These are phyloP conservation scores for Drosophila sucinea DNA, from an alignment of 1,140 invertebrate species.

Conservation along the genomic window DNA sequence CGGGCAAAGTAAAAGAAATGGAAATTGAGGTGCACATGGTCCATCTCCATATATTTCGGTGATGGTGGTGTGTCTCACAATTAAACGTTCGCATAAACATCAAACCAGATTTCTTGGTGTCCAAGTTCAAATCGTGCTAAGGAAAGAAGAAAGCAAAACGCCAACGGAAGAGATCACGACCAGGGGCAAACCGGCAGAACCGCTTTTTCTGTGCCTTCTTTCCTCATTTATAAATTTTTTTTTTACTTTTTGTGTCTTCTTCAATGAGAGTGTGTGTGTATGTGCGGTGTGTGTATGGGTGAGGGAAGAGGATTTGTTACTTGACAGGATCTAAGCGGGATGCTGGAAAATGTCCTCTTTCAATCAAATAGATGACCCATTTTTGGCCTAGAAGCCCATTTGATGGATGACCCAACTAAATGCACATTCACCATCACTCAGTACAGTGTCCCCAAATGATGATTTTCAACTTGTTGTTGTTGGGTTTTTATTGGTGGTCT, in stretches of 20 bases:
- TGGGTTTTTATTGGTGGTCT: slow-evolving; percentile 21
- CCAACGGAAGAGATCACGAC: slow-evolving; percentile 62
- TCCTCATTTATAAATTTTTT: slow-evolving; percentile 20
- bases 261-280: not conserved
- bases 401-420: slow-evolving; percentile 7
- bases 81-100: slow-evolving; percentile 26
- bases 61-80: slow-evolving; percentile 12
- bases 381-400: not conserved
- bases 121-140: slow-evolving; percentile 79
- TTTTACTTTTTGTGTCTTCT: not conserved
- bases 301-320: slow-evolving; percentile 7
- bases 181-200: slow-evolving; percentile 78
- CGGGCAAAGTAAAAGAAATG: slow-evolving; percentile 30
- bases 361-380: not conserved
- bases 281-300: not conserved
- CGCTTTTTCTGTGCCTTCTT: slow-evolving; percentile 56
- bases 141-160: slow-evolving; percentile 71
- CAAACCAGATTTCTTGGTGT: slow-evolving; percentile 75
- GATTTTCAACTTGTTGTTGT: slow-evolving; percentile 16
- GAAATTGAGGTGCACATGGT: slow-evolving; percentile 2
- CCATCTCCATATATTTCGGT: slow-evolving; percentile 10
- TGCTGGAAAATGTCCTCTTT: not conserved
- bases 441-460: slow-evolving; percentile 39
- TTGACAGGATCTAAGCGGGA: not conserved
- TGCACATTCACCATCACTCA: slow-evolving; percentile 64